Percentiles rank a stretch among this genome's conserved stretches.
These are phyloP conservation scores for Heliconius charithonia DNA, from an alignment of 2,888 invertebrate species.

Conservation along the genomic window DNA sequence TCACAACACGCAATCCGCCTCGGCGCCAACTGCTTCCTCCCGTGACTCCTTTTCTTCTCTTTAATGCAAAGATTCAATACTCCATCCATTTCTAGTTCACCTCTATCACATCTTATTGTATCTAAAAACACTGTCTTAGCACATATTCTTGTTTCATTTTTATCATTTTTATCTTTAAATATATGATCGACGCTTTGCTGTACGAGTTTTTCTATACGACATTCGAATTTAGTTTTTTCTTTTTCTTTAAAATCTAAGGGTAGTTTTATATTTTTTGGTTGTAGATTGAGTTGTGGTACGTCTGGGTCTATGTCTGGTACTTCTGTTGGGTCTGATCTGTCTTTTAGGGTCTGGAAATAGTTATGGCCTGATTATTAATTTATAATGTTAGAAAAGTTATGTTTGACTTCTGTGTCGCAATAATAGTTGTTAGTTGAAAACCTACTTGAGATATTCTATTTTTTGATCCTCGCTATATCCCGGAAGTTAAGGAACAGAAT, in stretches of 20 bases:
- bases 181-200: slow-evolving; percentile 77
- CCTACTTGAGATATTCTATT: no score
- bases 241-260: slow-evolving; percentile 54
- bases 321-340: slow-evolving; percentile 61
- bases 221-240: slow-evolving; percentile 66
- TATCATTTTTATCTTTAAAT: slow-evolving; percentile 54
- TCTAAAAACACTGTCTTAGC: slow-evolving; percentile 75
- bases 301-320: slow-evolving; percentile 59
- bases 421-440: no score
- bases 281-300: slow-evolving; percentile 12
- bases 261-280: slow-evolving; percentile 24
- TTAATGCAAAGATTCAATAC: slow-evolving; percentile 75
- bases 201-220: slow-evolving; percentile 73
- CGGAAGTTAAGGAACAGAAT: neutral
- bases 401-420: no score
- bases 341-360: slow-evolving; percentile 59
- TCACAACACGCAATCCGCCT: slow-evolving; percentile 66
- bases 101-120: slow-evolving; percentile 49
- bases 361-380: neutral
- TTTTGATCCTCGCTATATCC: neutral
- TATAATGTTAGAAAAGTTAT: no score
- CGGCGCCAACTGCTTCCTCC: slow-evolving; percentile 75
- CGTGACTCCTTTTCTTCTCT: slow-evolving; percentile 69
- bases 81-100: slow-evolving; percentile 53
- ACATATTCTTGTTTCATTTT: slow-evolving; percentile 60